phyloP scores from a whole-genome alignment of 1,140 invertebrate species.

The Saxidomus purpurata region DNA sequence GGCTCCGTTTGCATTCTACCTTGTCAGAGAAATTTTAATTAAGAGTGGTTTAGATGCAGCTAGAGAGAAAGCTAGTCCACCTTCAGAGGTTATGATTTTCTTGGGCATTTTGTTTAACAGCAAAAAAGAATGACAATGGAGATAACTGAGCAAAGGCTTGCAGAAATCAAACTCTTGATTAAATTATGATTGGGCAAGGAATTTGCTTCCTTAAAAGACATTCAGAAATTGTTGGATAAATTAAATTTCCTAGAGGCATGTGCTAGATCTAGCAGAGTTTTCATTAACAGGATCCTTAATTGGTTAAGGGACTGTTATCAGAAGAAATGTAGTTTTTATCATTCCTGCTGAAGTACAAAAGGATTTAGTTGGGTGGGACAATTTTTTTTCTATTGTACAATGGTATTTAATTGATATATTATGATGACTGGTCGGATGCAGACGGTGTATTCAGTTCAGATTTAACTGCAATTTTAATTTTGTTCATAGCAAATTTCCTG shows the following conservation, averaged over 20 bases:
- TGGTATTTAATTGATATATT: background rate
- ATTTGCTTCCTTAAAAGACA: no score
- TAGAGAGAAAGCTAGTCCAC: background rate
- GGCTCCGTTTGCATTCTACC: background rate
- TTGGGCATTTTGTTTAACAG: conserved; percentile 27
- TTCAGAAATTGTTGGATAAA: background rate
- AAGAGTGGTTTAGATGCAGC: background rate
- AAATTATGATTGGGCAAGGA: background rate
- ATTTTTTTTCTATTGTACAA: background rate
- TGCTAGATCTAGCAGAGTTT: no score
- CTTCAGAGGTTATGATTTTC: conserved; percentile 15
- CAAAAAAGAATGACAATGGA: conserved; percentile 6
- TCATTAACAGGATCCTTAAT: no score
- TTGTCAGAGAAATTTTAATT: no score
- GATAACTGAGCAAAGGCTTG: background rate
- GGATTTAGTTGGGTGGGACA: conserved; percentile 15
- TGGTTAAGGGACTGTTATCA: no score
- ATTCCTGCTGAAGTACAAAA: background rate
- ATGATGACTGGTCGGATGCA: background rate
- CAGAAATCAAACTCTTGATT: background rate
- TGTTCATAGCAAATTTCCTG: conserved; percentile 24
- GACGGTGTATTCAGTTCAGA: background rate
- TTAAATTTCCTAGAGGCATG: conserved; percentile 18
- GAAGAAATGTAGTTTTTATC: background rate
- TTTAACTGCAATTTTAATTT: background rate